phyloP scores from a whole-genome alignment of 2,113 vertebrate genomes.

The Myiagra hebetior region DNA sequence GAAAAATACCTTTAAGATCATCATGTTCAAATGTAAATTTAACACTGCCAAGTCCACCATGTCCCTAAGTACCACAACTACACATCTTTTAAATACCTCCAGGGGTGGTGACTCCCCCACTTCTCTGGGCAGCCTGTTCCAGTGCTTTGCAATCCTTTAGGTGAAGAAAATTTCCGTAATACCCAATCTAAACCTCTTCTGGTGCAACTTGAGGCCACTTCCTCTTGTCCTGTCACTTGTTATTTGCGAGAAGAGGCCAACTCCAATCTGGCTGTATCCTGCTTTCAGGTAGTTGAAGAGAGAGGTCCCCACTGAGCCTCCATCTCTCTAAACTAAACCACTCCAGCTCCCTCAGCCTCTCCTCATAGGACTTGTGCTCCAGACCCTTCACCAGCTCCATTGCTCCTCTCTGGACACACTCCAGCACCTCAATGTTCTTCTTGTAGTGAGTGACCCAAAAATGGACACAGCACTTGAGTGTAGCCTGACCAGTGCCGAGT shows the following conservation, averaged over 20 bases:
- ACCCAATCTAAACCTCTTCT: not conserved
- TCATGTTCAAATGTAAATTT: not conserved
- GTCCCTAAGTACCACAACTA: not conserved
- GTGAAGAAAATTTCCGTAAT: not conserved
- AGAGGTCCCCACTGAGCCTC: not conserved
- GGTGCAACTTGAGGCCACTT: not conserved
- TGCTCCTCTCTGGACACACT: not conserved
- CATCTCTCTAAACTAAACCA: not conserved
- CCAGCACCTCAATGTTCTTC: not conserved
- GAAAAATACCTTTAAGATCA: not conserved
- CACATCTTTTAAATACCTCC: not conserved
- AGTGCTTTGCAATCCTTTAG: not conserved
- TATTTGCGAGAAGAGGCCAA: rapidly evolving
- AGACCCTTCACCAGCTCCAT: not conserved
- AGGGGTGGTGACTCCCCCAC: not conserved
- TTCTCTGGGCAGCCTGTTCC: not conserved
- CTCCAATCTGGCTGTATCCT: not conserved
- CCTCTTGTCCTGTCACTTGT: not conserved
- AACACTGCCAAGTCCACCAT: not conserved
- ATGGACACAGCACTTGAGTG: not conserved
- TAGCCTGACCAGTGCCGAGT: not conserved
- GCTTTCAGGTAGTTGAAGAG: not conserved
- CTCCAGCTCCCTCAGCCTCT: not conserved
- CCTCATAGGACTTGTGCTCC: not conserved
- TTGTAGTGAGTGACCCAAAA: not conserved